phyloP scores from a whole-genome alignment of 2,797 vertebrate species.

The Pangasius larnaudii region DNA sequence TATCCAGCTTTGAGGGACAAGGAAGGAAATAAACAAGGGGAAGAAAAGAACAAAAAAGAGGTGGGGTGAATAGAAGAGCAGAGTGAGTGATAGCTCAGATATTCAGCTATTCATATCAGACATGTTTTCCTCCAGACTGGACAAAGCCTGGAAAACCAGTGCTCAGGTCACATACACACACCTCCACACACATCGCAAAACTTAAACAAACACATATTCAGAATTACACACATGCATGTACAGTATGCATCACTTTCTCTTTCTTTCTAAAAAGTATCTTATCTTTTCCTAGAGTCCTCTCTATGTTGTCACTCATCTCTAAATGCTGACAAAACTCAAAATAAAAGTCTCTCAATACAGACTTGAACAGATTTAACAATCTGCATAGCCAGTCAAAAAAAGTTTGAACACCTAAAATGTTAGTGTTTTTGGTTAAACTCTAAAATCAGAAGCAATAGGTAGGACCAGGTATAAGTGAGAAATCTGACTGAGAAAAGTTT shows the following conservation, averaged over 20 bases:
- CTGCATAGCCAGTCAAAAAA: neutral
- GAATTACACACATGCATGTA: neutral
- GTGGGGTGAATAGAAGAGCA: constrained; percentile 53
- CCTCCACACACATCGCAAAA: constrained; percentile 12
- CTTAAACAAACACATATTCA: constrained; percentile 15
- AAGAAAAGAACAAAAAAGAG: constrained; percentile 66
- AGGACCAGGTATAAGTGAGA: neutral
- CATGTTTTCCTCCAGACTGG: constrained; percentile 40
- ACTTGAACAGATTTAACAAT: neutral
- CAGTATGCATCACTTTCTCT: neutral
- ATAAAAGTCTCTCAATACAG: neutral
- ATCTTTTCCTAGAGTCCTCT: neutral
- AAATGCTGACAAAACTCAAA: neutral
- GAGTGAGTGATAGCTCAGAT: constrained; percentile 60
- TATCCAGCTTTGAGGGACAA: constrained; percentile 80
- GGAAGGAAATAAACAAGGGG: constrained; percentile 61
- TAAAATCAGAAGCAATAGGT: neutral
- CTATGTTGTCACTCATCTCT: neutral
- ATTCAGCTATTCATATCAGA: constrained; percentile 61
- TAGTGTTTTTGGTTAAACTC: neutral
- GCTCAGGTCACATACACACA: constrained; percentile 47
- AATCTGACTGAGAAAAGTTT: neutral
- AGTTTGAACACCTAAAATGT: neutral
- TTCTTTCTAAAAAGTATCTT: neutral
- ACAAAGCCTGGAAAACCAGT: constrained; percentile 41